Evolutionary conservation across 1,140 invertebrate species (phyloP), one percentile per base, ranked within the genome.

Genomic region (Thaumetopoea pityocampa): DNA sequence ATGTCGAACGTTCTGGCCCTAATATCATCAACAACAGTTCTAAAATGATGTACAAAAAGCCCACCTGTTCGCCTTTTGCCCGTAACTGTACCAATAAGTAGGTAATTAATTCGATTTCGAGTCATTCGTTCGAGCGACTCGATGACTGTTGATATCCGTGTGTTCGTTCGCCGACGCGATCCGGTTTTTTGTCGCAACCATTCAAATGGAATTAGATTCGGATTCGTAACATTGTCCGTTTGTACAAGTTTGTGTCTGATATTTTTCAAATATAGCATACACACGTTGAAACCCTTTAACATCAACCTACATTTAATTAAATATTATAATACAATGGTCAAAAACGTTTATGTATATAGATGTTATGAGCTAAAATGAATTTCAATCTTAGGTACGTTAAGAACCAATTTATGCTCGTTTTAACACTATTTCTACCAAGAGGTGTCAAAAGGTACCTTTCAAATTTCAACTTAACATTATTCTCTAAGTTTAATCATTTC

Each of bases 191-290:
- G 58, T 61, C 49, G 51, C 56, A 29, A 56, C 57, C 57, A 63
- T 67, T 67, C 64, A 58, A 67, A 57, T 60, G 45, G 61, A 72
- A 78, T 77, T 81, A 67, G 70, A 81, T 72, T 71, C 67, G 62
- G 67, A 68, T 61, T 67, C 67, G 61, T 56, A 67, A 67, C 43
- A 45, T 67, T 68, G 60, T 67, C 53, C 46, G 49, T 50, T 48
- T 47, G 29, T 40, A 44, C 28, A 34, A 22, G 19, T 33, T 4
- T 23, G 19, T 4, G 22, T 5, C 8, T 5, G 22, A 4, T 4
- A 14, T 2, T 2, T 35, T 4, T 24, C 23, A 9, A 1, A 3
- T 33, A n/a, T 20, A n/a, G n/a, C n/a, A n/a, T n/a, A n/a, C n/a
- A n/a, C n/a, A n/a, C n/a, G n/a, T n/a, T n/a, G n/a, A n/a, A n/a